Evolutionary conservation across 23 tunicate species (phyloP).

Genomic region (Botrylloides violaceus): DNA sequence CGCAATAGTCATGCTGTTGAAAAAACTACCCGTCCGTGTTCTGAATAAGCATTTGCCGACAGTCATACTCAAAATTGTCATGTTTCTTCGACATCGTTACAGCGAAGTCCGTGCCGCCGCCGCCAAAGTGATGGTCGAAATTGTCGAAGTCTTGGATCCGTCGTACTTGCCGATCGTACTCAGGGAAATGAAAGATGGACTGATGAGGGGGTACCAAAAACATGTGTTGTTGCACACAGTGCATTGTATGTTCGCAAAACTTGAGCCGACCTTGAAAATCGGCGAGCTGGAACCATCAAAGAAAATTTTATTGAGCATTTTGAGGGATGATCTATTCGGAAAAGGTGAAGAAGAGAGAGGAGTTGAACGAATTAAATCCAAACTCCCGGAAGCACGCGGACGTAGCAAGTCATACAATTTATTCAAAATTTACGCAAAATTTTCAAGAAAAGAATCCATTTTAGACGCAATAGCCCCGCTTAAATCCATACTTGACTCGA

Average conservation of each 20-base stretch:
- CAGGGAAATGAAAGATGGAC: constrained; percentile 52
- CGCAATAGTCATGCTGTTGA: constrained; percentile 48
- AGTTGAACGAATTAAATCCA: constrained; percentile 41
- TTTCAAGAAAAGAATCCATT: constrained; percentile 22
- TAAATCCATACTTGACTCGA: constrained; percentile 28
- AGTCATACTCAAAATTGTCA: constrained; percentile 52
- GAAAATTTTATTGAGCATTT: constrained; percentile 32
- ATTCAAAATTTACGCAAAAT: constrained; percentile 32
- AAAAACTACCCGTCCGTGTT: constrained; percentile 33
- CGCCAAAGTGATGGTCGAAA: constrained; percentile 16
- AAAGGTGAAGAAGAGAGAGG: constrained; percentile 44
- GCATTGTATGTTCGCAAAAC: constrained; percentile 14
- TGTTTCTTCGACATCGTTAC: constrained; percentile 50
- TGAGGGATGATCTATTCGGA: constrained; percentile 63
- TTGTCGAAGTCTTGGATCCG: constrained; percentile 30
- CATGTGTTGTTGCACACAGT: constrained; percentile 57
- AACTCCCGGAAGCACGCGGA: constrained; percentile 94
- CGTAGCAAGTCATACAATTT: constrained; percentile 42
- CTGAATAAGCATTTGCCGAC: constrained; percentile 33
- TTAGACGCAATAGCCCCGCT: constrained; percentile 50
- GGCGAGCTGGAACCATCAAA: constrained; percentile 54
- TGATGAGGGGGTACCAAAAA: constrained; percentile 68
- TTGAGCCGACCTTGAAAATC: constrained; percentile 13
- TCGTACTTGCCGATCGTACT: constrained; percentile 30
- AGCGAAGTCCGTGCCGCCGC: constrained; percentile 51